Evolutionary conservation across 2,797 vertebrate species (phyloP), one percentile per base, ranked within the genome.

Genomic region (Paedocypris micromegethes): DNA sequence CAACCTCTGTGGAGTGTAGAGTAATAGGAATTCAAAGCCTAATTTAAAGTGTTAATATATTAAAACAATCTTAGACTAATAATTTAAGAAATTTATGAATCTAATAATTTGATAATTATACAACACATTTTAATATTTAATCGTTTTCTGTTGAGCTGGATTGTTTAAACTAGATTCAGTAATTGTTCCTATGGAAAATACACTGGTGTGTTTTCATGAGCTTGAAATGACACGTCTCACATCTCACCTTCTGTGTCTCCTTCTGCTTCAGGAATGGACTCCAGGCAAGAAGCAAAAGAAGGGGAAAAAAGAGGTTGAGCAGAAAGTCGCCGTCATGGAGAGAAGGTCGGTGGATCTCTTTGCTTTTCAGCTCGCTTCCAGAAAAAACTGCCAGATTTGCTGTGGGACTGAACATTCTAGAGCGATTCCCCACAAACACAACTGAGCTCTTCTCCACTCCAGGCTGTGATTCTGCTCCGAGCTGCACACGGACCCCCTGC

Each of bases 231-330:
- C 50, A 38, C 45, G 61, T 54, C 52, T 6, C 70, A 51, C 53
- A 47, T 69, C 47, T 39, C 45, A 61, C 50, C 59, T 47, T 64
- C 60, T 45, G 4, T 60, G 58, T 47, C 41, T 75, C 41, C 56
- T 40, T 44, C 38, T 66, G 43, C 67, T 57, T 64, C 49, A 92
- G 91, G 90, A 91, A 71, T 92, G 89, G 89, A 83, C 50, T n/a
- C 88, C 90, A 3, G 83, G 83, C 54, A 92, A 90, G 75, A 92
- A 90, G 79, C 76, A 63, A 72, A 91, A 89, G 75, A 91, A 91
- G 82, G 86, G 78, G 68, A 91, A 91, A 80, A 89, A 89, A 64
- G 83, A 80, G 23, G 73, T 73, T 23, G 85, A 87, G 65, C 79
- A 84, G 75, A 88, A 82, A 78, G 83, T n/a, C 2, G 70, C 49